A percentile compares a stretch with the other conserved stretches of the same genome.
Conservation (phyloP, 2,113 vertebrate species). For the Platycercus adscitus region DNA sequence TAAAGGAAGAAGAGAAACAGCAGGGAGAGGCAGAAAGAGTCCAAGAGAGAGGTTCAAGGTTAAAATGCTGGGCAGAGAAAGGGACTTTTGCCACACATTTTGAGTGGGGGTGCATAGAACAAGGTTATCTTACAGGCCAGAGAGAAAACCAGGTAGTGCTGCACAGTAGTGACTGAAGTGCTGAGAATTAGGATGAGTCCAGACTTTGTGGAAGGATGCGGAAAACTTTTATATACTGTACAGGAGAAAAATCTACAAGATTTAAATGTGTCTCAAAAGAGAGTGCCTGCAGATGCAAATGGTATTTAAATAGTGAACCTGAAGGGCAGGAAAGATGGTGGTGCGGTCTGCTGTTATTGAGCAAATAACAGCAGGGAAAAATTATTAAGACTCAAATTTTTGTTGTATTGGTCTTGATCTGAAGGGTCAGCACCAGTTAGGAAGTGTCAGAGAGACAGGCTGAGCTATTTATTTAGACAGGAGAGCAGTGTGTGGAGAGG, state of each 20-base stretch:
- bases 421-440: conserved; percentile 15
- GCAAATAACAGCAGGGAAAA: conserved; percentile 1
- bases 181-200: background rate
- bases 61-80: background rate
- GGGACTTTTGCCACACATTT: background rate
- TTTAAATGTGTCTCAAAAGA: background rate
- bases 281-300: background rate
- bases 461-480: conserved; percentile 21
- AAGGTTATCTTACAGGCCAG: background rate
- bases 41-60: background rate
- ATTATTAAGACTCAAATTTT: conserved; percentile 58
- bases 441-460: conserved; percentile 8
- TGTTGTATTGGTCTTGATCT: conserved; percentile 34
- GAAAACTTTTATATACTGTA: background rate
- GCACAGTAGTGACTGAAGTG: background rate
- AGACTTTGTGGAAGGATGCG: background rate
- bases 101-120: background rate
- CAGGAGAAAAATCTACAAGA: background rate
- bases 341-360: background rate
- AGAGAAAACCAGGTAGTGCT: background rate
- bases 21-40: background rate
- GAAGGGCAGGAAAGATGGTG: conserved; percentile 4
- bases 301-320: conserved; percentile 16
- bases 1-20: background rate
- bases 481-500: background rate